A percentile compares a stretch with the other conserved stretches of the same genome.
These are phyloP conservation scores for Pectinophora gossypiella DNA, from an alignment of 1,140 invertebrate species.

Conservation along the genomic window DNA sequence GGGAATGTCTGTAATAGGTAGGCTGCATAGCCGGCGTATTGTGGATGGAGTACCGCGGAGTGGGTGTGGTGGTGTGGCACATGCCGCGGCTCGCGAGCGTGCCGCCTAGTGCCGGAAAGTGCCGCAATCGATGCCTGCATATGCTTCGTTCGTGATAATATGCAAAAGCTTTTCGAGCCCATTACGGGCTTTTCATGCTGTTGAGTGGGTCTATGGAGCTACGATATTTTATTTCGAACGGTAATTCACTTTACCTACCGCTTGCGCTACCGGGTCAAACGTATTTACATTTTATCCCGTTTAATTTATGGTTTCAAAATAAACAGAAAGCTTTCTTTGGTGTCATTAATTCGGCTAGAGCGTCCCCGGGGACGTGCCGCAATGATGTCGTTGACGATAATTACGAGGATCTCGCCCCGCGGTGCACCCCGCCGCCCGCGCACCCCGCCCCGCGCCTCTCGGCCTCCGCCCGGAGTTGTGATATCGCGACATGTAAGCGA, in stretches of 20 bases:
- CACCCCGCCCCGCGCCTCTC: background rate
- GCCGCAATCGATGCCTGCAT: background rate
- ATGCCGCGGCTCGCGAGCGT: background rate
- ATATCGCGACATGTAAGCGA: background rate
- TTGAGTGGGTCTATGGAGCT: background rate
- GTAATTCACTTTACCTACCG: background rate
- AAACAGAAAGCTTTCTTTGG: background rate
- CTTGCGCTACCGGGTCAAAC: background rate
- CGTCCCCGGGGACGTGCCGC: background rate
- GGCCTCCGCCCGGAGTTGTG: background rate
- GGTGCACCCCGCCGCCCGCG: background rate
- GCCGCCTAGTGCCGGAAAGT: background rate
- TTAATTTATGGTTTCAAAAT: background rate
- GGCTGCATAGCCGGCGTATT: too few species aligned
- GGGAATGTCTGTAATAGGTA: too few species aligned
- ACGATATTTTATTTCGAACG: background rate
- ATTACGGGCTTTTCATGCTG: background rate
- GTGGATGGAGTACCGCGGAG: too few species aligned
- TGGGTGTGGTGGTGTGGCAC: too few species aligned
- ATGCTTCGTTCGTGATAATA: background rate
- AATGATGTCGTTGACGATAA: conserved; percentile 7
- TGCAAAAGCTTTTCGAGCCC: background rate
- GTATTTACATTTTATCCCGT: background rate
- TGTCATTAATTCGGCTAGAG: background rate
- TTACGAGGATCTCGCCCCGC: conserved; percentile 4